Conservation (phyloP, 2,888 invertebrate genomes). For the Axea sp. region DNA sequence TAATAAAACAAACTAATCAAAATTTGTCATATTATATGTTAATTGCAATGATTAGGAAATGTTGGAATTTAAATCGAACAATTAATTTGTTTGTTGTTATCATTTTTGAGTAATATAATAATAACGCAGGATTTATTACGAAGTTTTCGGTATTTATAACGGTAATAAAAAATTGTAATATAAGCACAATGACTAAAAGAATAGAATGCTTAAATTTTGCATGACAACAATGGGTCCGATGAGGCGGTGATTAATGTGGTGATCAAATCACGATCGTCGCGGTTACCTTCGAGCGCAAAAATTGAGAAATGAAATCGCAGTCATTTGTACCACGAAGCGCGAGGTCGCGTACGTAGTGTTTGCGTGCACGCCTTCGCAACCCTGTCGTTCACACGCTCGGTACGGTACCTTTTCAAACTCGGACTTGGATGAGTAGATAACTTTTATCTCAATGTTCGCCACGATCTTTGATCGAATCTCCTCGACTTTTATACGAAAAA, state of each 20-base stretch:
- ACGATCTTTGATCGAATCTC: conserved; percentile 75
- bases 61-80: too few relatives aligned
- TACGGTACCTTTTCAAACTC: conserved; percentile 67
- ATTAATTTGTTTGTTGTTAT: too few relatives aligned
- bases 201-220: conserved; percentile 46
- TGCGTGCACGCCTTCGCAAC: conserved; percentile 74
- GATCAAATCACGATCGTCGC: conserved; percentile 68
- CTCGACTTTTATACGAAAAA: conserved; percentile 64
- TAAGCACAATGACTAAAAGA: conserved; percentile 39
- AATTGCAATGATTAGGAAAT: too few relatives aligned
- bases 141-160: too few relatives aligned
- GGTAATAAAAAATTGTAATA: too few relatives aligned
- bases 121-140: too few relatives aligned
- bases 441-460: conserved; percentile 71
- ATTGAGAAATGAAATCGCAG: conserved; percentile 69
- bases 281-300: conserved; percentile 60
- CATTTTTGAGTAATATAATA: too few relatives aligned
- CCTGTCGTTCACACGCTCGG: conserved; percentile 74
- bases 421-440: conserved; percentile 69
- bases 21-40: too few relatives aligned
- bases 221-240: conserved; percentile 57
- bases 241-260: conserved; percentile 51
- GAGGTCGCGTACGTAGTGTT: conserved; percentile 72
- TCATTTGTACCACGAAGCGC: conserved; percentile 78
- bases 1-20: too few relatives aligned